Conservation (phyloP, 1,140 invertebrate genomes). For the Habropoda laboriosa region DNA sequence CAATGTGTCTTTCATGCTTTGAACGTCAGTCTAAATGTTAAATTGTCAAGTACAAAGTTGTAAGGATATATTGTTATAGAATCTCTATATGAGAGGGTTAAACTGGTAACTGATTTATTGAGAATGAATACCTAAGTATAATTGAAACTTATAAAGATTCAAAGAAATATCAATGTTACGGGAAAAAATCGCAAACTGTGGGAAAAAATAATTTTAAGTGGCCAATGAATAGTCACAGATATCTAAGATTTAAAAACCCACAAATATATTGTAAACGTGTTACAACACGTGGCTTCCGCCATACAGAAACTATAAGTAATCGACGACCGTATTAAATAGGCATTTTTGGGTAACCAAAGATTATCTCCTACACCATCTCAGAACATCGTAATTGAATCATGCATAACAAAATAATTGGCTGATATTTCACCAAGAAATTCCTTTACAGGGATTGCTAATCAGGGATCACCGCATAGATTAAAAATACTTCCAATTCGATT, state of each 20-base stretch:
- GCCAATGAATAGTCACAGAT: conserved; percentile 29
- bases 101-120: conserved; percentile 17
- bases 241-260: conserved; percentile 51
- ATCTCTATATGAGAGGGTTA: conserved; percentile 61
- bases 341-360: conserved; percentile 71
- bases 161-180: conserved; percentile 41
- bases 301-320: conserved; percentile 48
- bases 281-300: conserved; percentile 45
- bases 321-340: conserved; percentile 44
- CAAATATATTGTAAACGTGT: conserved; percentile 49
- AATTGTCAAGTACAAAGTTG: conserved; percentile 33
- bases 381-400: conserved; percentile 47
- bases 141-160: conserved; percentile 34
- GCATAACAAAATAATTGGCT: conserved; percentile 44
- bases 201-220: conserved; percentile 41
- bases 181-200: conserved; percentile 40
- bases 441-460: conserved; percentile 55
- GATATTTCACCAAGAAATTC: conserved; percentile 40
- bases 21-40: neutral
- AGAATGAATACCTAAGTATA: conserved; percentile 24
- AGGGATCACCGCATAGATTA: conserved; percentile 63
- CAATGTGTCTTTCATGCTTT: conserved; percentile 10
- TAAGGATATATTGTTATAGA: conserved; percentile 30
- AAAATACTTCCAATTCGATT: conserved; percentile 49
- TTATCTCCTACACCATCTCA: conserved; percentile 61